A percentile compares a stretch with the other conserved stretches of the same genome.
Evolutionary conservation across 1,140 invertebrate species (phyloP).

Genomic region (Drosophila nebulosa): DNA sequence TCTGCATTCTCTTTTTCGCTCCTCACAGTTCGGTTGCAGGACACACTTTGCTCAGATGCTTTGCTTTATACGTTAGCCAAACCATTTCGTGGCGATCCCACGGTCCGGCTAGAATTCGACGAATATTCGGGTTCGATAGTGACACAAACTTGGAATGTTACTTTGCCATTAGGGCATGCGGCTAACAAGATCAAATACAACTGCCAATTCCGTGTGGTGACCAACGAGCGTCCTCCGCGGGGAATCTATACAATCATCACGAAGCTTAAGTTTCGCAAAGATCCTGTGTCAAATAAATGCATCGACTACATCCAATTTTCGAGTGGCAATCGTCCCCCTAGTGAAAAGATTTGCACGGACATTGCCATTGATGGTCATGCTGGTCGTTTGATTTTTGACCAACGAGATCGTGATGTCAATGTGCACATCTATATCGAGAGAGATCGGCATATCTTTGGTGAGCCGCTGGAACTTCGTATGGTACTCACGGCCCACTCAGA

Average conservation of each 20-base stretch:
- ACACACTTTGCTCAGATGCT: constrained; percentile 68
- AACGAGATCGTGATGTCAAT: constrained; percentile 64
- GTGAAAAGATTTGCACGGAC: constrained; percentile 64
- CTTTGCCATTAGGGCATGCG: constrained; percentile 56
- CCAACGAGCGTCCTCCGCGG: constrained; percentile 59
- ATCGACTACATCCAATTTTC: constrained; percentile 76
- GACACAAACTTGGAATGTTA: constrained; percentile 70
- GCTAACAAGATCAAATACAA: constrained; percentile 75
- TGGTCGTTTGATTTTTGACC: constrained; percentile 61
- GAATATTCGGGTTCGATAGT: constrained; percentile 73
- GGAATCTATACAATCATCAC: constrained; percentile 76
- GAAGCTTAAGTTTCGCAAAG: constrained; percentile 62
- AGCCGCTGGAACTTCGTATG: constrained; percentile 72
- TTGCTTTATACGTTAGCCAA: constrained; percentile 57
- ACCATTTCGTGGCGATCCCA: constrained; percentile 68
- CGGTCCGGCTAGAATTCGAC: constrained; percentile 60
- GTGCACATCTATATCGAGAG: constrained; percentile 67
- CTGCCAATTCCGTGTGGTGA: constrained; percentile 66
- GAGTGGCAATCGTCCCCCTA: constrained; percentile 66
- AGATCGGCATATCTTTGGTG: constrained; percentile 50
- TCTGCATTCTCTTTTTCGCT: constrained; percentile 8
- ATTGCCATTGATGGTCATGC: constrained; percentile 64
- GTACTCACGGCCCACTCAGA: constrained; percentile 70
- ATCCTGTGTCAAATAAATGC: constrained; percentile 63
- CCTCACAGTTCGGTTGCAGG: constrained; percentile 58